Evolutionary conservation across 2,113 vertebrate genomes (phyloP).

Genomic region (Alethe castanea): DNA sequence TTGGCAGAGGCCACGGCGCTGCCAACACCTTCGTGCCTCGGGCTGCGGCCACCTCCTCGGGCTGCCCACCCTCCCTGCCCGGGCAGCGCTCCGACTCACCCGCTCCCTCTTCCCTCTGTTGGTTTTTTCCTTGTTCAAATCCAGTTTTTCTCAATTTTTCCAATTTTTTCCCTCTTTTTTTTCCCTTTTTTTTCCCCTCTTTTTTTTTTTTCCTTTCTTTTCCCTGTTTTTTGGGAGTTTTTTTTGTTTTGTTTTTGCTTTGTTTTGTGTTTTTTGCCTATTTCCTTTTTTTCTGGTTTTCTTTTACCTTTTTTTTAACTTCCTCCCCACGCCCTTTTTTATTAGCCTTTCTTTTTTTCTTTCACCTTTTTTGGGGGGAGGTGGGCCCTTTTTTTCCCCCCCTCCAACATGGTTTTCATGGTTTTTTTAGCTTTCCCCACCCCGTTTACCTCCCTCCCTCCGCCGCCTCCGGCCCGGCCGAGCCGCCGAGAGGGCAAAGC

Average conservation of each 20-base stretch:
- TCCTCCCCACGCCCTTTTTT: neutral
- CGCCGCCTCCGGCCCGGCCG: neutral
- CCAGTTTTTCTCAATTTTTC: accelerated
- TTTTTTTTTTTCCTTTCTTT: no score
- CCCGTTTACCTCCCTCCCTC: no score
- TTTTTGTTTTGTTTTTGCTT: neutral
- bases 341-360: neutral
- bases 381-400: accelerated
- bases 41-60: neutral
- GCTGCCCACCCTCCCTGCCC: neutral
- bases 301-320: neutral
- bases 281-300: neutral
- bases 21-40: neutral
- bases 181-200: no score
- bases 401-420: accelerated
- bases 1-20: neutral
- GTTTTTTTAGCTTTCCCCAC: neutral
- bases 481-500: neutral
- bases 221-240: no score
- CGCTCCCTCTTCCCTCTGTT: accelerated
- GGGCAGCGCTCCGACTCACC: neutral
- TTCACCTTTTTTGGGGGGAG: neutral
- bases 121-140: accelerated
- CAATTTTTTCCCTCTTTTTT: no score
- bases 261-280: no score